These are phyloP conservation scores for Arenicola marina DNA, from an alignment of 2,888 invertebrate genomes.

Conservation along the genomic window DNA sequence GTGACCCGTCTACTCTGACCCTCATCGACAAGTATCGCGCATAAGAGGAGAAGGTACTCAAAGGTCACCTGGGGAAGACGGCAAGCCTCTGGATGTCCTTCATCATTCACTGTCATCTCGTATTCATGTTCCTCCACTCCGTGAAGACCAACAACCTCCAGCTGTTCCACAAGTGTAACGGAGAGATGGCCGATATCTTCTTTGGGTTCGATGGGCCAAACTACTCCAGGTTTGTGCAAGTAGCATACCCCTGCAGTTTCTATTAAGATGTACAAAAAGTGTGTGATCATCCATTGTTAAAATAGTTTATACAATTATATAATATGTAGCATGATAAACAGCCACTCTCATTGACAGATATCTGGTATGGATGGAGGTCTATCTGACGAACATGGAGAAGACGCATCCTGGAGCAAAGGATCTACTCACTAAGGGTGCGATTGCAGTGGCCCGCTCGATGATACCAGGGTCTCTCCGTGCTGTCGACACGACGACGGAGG, in stretches of 20 bases:
- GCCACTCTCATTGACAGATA: too few species aligned
- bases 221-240: conserved; percentile 18
- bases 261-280: too few species aligned
- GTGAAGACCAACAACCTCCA: conserved; percentile 15
- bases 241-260: too few species aligned
- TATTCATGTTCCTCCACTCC: conserved; percentile 5
- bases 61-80: conserved; percentile 16
- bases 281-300: too few species aligned
- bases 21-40: conserved; percentile 6
- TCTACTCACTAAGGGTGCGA: conserved; percentile 2
- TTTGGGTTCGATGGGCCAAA: conserved; percentile 15
- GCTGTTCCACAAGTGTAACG: conserved; percentile 13
- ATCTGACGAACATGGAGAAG: conserved; percentile 6
- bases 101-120: conserved; percentile 7
- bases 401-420: conserved; percentile 2
- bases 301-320: too few species aligned
- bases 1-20: neutral
- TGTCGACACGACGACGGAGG: conserved; percentile 25
- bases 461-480: conserved; percentile 4
- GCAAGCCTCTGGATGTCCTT: conserved; percentile 9
- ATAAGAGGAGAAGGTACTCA: conserved; percentile 7
- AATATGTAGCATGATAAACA: too few species aligned
- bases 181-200: conserved; percentile 14
- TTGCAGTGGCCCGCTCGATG: conserved; percentile 6
- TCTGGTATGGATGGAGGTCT: too few species aligned